Conservation (phyloP, 2,888 invertebrate species). For the Craniophora ligustri region DNA sequence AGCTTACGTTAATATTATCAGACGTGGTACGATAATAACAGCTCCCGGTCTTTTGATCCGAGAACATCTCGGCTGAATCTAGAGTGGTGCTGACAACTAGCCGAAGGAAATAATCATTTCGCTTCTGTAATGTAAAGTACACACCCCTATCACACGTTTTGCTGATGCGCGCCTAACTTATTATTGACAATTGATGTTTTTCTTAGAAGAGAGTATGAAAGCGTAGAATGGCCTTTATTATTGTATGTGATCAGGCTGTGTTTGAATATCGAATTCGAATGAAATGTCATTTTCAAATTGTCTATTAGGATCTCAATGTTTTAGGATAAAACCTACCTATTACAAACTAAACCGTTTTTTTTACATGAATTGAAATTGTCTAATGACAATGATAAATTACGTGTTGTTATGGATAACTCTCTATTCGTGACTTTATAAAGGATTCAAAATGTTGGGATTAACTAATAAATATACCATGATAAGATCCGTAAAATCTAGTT, state of each 20-base stretch:
- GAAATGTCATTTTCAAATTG: not conserved
- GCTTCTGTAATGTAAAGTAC: slow-evolving; percentile 21
- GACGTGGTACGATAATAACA: slow-evolving; percentile 48
- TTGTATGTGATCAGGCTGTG: not conserved
- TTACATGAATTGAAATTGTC: too few species aligned
- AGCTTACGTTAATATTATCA: slow-evolving; percentile 45
- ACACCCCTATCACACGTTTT: slow-evolving; percentile 34
- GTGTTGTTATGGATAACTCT: too few species aligned
- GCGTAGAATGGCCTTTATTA: not conserved
- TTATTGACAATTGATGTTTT: not conserved
- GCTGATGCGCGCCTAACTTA: slow-evolving; percentile 1
- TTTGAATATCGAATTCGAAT: not conserved
- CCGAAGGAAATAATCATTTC: slow-evolving; percentile 53
- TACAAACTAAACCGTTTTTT: too few species aligned
- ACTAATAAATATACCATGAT: too few species aligned
- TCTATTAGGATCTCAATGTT: too few species aligned
- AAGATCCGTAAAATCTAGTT: too few species aligned
- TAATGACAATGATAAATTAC: too few species aligned
- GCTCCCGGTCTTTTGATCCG: slow-evolving; percentile 50
- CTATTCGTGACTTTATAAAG: too few species aligned
- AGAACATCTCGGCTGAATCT: slow-evolving; percentile 19
- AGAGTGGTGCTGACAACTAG: slow-evolving; percentile 39
- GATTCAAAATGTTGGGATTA: too few species aligned
- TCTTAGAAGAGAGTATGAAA: not conserved
- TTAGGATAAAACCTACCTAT: too few species aligned